Evolutionary conservation across 2,888 invertebrate species (phyloP).

Genomic region (Elegia similella): DNA sequence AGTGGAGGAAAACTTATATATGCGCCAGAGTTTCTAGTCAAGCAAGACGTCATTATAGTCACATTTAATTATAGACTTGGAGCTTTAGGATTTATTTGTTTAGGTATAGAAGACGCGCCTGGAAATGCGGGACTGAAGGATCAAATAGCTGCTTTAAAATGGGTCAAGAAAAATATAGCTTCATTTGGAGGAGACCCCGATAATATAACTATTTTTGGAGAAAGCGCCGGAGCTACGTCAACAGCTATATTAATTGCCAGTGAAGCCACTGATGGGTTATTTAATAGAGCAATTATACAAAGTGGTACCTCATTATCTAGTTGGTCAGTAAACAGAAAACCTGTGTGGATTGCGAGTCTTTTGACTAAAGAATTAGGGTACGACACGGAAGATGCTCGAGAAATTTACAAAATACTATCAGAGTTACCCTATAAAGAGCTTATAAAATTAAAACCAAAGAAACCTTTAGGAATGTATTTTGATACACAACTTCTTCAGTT

Average conservation of each 20-base stretch:
- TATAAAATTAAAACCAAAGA: conserved; percentile 43
- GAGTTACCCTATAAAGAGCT: conserved; percentile 47
- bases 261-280: conserved; percentile 54
- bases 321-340: conserved; percentile 65
- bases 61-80: conserved; percentile 72
- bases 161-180: conserved; percentile 69
- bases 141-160: conserved; percentile 67
- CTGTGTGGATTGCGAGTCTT: conserved; percentile 57
- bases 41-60: conserved; percentile 61
- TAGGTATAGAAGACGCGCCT: conserved; percentile 67
- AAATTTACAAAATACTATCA: conserved; percentile 58
- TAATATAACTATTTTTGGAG: conserved; percentile 69
- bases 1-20: conserved; percentile 64
- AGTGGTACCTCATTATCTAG: conserved; percentile 63
- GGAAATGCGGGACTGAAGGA: conserved; percentile 72
- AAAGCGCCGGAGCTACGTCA: conserved; percentile 68
- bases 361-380: conserved; percentile 58
- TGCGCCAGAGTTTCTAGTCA: conserved; percentile 62
- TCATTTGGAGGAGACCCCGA: conserved; percentile 71
- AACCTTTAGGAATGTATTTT: conserved; percentile 55
- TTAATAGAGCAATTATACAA: conserved; percentile 63
- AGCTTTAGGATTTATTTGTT: conserved; percentile 62
- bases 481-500: conserved; percentile 62
- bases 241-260: conserved; percentile 55
- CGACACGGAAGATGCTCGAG: conserved; percentile 53